Conservation (phyloP, 2,888 invertebrate genomes). For the Rhimphoctona megacephalus region DNA sequence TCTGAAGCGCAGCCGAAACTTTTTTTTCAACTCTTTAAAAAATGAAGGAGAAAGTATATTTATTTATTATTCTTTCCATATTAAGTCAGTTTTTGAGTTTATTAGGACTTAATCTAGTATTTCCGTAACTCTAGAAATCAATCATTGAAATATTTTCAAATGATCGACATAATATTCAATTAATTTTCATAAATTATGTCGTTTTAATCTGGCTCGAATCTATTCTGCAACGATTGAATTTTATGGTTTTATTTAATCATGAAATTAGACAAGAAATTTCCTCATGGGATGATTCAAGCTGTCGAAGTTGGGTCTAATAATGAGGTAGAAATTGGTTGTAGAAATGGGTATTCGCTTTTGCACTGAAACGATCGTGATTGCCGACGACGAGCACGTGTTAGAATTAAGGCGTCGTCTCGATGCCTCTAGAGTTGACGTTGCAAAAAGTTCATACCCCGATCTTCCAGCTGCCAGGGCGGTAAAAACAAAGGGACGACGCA, state of each 20-base stretch:
- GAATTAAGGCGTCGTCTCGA: constrained; percentile 69
- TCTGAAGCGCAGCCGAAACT: background rate
- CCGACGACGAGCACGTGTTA: constrained; percentile 65
- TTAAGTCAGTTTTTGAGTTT: no score
- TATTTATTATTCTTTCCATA: no score
- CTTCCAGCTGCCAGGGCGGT: constrained; percentile 60
- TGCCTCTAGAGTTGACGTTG: constrained; percentile 65
- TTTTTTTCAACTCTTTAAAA: background rate
- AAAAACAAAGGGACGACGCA: constrained; percentile 73
- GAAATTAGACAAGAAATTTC: constrained; percentile 14
- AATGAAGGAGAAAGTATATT: no score
- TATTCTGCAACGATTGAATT: background rate
- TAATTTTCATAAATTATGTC: background rate
- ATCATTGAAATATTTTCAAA: background rate
- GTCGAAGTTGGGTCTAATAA: constrained; percentile 29
- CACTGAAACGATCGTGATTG: constrained; percentile 31
- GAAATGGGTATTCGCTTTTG: background rate
- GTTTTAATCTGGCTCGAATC: background rate
- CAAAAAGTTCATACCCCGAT: constrained; percentile 62
- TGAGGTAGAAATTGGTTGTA: constrained; percentile 45
- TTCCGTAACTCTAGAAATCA: background rate
- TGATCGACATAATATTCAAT: background rate
- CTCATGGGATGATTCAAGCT: constrained; percentile 2
- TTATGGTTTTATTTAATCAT: background rate
- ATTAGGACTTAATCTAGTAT: background rate